A percentile compares a stretch with the other conserved stretches of the same genome.
Evolutionary conservation across 1,140 invertebrate genomes (phyloP).

Genomic region (Ruditapes philippinarum): DNA sequence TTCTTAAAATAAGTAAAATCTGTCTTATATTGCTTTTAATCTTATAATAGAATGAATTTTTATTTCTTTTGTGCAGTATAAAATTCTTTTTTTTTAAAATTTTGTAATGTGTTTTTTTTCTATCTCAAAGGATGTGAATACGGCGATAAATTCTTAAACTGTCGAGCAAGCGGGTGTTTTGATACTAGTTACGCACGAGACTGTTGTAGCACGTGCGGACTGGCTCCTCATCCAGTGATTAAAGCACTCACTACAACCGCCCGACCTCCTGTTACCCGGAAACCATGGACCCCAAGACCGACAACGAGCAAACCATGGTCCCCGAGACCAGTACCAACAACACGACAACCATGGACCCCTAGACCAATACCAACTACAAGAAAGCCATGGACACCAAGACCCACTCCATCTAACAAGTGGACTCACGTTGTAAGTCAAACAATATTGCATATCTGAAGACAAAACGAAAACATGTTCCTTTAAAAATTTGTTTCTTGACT

Average conservation of each 20-base stretch:
- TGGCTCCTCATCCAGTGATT: conserved; percentile 48
- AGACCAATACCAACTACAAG: neutral
- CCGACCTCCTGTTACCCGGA: neutral
- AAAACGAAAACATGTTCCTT: too few species aligned
- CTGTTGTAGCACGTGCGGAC: conserved; percentile 71
- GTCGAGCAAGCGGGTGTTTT: conserved; percentile 38
- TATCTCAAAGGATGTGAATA: conserved; percentile 64
- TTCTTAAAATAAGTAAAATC: too few species aligned
- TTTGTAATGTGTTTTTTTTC: too few species aligned
- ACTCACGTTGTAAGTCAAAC: neutral
- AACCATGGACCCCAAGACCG: neutral
- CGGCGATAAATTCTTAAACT: conserved; percentile 67
- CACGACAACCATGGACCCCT: neutral
- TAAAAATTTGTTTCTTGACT: too few species aligned
- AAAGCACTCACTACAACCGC: neutral
- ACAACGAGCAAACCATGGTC: neutral
- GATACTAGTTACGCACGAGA: conserved; percentile 64
- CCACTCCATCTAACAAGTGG: neutral
- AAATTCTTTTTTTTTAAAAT: too few species aligned
- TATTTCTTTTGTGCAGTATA: too few species aligned
- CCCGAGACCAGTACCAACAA: neutral
- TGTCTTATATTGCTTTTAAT: too few species aligned
- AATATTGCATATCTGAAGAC: too few species aligned
- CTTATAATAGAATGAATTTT: too few species aligned
- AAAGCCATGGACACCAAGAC: neutral